These are phyloP conservation scores for Hirtodrosophila histrioides DNA, from an alignment of 2,888 invertebrate species.

Conservation along the genomic window DNA sequence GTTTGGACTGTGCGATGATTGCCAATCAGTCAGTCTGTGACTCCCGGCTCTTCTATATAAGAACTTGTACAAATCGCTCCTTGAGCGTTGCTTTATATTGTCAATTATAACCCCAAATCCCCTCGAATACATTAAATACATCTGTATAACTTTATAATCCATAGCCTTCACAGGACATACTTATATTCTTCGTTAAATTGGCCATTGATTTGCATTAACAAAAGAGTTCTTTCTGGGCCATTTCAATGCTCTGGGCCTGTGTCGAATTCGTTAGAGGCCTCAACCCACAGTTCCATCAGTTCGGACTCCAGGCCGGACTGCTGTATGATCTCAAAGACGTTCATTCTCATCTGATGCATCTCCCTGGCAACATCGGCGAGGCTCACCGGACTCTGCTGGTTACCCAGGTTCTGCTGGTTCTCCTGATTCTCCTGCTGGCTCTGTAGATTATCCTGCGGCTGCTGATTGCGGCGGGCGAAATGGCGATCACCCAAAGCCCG, in stretches of 20 bases:
- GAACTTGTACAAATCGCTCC: no score
- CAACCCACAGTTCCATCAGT: constrained; percentile 4
- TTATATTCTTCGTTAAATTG: no score
- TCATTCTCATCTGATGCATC: constrained; percentile 7
- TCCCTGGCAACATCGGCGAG: not conserved
- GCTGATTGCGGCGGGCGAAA: not conserved
- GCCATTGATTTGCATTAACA: no score
- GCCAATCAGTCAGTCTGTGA: no score
- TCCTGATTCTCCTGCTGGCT: not conserved
- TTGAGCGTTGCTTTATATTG: no score
- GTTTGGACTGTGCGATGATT: no score
- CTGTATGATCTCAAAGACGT: constrained; percentile 5
- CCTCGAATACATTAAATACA: no score
- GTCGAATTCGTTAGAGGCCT: constrained; percentile 2
- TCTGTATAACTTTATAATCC: no score
- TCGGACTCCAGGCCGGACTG: not conserved
- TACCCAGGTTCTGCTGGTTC: not conserved
- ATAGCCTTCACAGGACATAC: no score
- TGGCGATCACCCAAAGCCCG: not conserved
- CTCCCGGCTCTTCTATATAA: no score
- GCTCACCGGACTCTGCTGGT: not conserved
- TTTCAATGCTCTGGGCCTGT: not conserved
- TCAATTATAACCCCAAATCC: no score
- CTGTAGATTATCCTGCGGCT: rapidly evolving
- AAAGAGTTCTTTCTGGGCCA: no score